Base-by-base conservation (phyloP, 2,888 invertebrate genomes). In the Hirtodrosophila histrioides region DNA sequence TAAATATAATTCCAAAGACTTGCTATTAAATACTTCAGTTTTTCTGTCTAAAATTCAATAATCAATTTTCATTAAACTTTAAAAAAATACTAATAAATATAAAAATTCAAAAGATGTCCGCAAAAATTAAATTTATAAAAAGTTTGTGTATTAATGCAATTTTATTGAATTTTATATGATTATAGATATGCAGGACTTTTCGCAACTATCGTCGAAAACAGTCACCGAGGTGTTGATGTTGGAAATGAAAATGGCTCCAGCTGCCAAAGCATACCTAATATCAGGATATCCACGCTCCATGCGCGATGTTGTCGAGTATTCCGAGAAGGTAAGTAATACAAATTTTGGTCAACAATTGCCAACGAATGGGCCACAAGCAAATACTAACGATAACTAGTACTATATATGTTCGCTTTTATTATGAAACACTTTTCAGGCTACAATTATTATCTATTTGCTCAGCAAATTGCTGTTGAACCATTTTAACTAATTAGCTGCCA, bases 241-340 rank as follows among this genome's bases (percentile, higher is more conserved):
- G 89, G 97, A 97, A 93, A 97, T 97, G 95, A 97, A 97, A 93
- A 96, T 97, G 96, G 96, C 97, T 65, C 96, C 96, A 65, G 95
- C 95, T 67, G 96, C 97, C 76, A 96, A 96, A 93, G 95, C 96
- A 0, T 97, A 96, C 92, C 94, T 97, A 55, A 95, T 97, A 69
- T 97, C 97, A 53, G 97, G 97, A 41, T 97, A 96, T 93, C 97
- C 97, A 24, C 93, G 97, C 70, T 97, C 96, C 79, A 97, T 97
- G 97, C 93, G 97, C 65, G 97, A 97, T 90, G 96, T 97, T 10
- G 97, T 97, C 1, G 97, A 97, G 90, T 97, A 97, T 90, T 95
- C 96, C 0, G 96, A 97, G 90, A 97, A 97, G 94, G 97, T 97
- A 75, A 50, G 36, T 4, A 44, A 23, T n/a, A 24, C 6, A n/a